Evolutionary conservation across 2,797 vertebrate genomes (phyloP), one percentile per base, ranked within the genome.

Genomic region (Borostomias antarcticus): DNA sequence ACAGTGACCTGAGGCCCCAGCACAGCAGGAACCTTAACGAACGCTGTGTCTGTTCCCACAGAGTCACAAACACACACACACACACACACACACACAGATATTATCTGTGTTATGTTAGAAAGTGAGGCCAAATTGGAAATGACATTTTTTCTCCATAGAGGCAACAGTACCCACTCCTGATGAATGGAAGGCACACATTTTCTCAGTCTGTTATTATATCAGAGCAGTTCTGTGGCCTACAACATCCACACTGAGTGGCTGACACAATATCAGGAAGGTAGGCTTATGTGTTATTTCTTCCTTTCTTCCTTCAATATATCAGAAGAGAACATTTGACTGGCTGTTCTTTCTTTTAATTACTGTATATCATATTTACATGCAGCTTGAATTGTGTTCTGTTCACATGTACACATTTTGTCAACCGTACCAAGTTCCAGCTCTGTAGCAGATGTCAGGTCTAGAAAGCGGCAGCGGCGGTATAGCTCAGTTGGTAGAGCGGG

Each of bases 111-210:
- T 48, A 61, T 23, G 8, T 71, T 56, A 69, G 23, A 48, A 58
- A 57, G 59, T 61, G n/a, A 35, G 25, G 48, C 76, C 65, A 72
- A 85, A 80, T 71, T 66, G 76, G 62, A 76, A 78, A 63, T 69
- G 80, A 83, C 78, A 81, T 79, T 76, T 65, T 75, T 58, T 58
- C 75, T 61, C 56, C 37, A 3, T 21, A 62, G 25, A 62, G 32
- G 53, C 52, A 65, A 53, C 29, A 74, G 58, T 30, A 45, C 61
- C 45, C 51, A 37, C 74, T 70, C 61, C 67, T 76, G 26, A 40
- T 63, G 54, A 72, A 69, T 13, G 9, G 45, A 73, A 29, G 11
- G 19, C 50, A 33, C 33, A 56, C 37, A 45, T 57, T 29, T 65
- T 3, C n/a, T n/a, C n/a, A n/a, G 40, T 45, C 3, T 33, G 33